Evolutionary conservation across 1,140 invertebrate species (phyloP), one percentile per base, ranked within the genome.

Genomic region (Chymomyza costata): DNA sequence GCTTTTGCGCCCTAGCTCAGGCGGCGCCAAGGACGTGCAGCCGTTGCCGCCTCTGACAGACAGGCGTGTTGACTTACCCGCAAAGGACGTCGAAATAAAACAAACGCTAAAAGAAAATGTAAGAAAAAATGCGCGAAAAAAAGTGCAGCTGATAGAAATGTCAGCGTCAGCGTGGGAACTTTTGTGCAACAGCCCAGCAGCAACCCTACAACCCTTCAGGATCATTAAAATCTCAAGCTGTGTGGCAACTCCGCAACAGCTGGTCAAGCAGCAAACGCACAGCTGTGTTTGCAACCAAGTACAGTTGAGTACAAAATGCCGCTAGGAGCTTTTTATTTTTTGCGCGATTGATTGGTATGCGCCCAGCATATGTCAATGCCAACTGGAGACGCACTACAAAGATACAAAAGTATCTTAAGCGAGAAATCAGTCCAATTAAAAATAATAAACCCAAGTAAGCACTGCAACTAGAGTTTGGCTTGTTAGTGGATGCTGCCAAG

Each of bases 351-450:
- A 25, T 3, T 25, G 3, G 21, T 8, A 5, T 25, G 3, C 21
- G 21, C 21, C 21, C 21, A 25, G 54, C 70, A 65, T 76, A 74
- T 76, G 69, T 74, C 69, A 70, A 65, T 45, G 51, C 16, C 21
- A 21, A 21, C 39, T 52, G 44, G n/a, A n/a, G n/a, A n/a, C 47
- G 64, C 49, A 56, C 49, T n/a, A 39, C 55, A 45, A 50, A 76
- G 69, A 70, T 76, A 70, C 71, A 78, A 69, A 76, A 66, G 71
- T 76, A 76, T 76, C 71, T 78, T 25, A 63, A 66, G 71, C 71
- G 62, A 63, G 53, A 78, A 76, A 76, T 76, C 71, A 76, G 71
- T 76, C 71, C 71, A 76, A 76, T 76, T 76, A 76, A 76, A 76
- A 76, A 78, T 76, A 76, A 76, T 76, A 76, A 76, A 76, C 66